Evolutionary conservation across 2,888 invertebrate genomes (phyloP).

Genomic region (Polymixis lichenea): DNA sequence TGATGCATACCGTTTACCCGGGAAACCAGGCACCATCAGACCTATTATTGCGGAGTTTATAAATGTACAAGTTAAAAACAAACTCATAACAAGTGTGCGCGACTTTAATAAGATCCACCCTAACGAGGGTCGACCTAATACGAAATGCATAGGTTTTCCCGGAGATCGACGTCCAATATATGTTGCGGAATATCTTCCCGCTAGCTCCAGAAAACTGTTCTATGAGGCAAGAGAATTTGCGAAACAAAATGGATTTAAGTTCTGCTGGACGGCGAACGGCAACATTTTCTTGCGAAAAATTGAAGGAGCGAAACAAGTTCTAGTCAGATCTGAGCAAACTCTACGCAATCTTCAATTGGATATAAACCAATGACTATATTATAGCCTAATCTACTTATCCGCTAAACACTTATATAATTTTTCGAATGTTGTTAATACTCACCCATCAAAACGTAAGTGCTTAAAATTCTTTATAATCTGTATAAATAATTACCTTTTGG

Average conservation of each 20-base stretch:
- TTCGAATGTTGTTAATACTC: no score
- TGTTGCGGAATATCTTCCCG: not conserved
- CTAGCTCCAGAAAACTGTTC: slow-evolving; percentile 7
- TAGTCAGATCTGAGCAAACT: not conserved
- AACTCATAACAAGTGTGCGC: not conserved
- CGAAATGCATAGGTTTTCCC: not conserved
- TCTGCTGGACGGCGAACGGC: not conserved
- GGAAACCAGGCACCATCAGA: not conserved
- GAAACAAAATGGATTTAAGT: slow-evolving; percentile 4
- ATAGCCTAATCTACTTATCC: not conserved
- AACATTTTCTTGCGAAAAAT: slow-evolving; percentile 2
- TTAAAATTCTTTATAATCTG: no score
- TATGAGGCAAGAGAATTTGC: slow-evolving; percentile 4
- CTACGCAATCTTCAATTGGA: not conserved
- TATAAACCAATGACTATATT: not conserved
- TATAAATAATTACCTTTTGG: no score
- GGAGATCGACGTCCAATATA: slow-evolving; percentile 3
- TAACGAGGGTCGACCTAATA: not conserved
- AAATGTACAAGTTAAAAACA: slow-evolving; percentile 2
- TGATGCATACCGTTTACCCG: not conserved
- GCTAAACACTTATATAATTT: not conserved
- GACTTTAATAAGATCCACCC: slow-evolving; percentile 1
- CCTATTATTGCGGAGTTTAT: not conserved
- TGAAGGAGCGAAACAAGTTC: not conserved
- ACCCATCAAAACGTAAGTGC: no score